Conservation (phyloP, 2,888 invertebrate genomes). For the Leucophora obtusa region DNA sequence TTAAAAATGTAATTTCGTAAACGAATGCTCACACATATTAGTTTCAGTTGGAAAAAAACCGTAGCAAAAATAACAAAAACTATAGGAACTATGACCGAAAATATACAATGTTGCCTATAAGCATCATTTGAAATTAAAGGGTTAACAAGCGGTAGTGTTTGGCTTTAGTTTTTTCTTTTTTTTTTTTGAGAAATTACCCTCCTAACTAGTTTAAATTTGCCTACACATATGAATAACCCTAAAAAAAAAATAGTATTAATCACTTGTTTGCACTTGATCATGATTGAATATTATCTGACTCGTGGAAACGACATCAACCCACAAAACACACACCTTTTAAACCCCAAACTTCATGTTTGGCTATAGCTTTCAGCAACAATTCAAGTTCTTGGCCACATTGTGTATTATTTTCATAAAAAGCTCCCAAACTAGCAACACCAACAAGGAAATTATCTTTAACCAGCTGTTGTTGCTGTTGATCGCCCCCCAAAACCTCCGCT, state of each 20-base stretch:
- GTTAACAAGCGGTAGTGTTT: no score
- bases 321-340: constrained; percentile 68
- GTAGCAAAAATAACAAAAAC: no score
- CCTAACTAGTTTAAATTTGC: no score
- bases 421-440: constrained; percentile 69
- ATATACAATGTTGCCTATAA: no score
- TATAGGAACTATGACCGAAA: no score
- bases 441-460: constrained; percentile 69
- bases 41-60: no score
- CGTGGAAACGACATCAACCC: no score
- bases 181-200: no score
- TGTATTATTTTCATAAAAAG: constrained; percentile 65
- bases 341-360: constrained; percentile 68
- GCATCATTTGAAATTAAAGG: no score
- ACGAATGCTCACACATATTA: no score
- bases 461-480: constrained; percentile 36
- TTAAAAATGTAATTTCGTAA: no score
- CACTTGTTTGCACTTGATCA: neutral
- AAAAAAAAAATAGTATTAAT: neutral
- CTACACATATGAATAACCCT: neutral
- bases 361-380: constrained; percentile 66
- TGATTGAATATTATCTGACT: neutral
- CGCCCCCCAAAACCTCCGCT: constrained; percentile 8
- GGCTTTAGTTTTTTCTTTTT: no score
- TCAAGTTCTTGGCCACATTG: constrained; percentile 70